Evolutionary conservation across 2,888 invertebrate genomes (phyloP).

Genomic region (Linyphia triangularis): DNA sequence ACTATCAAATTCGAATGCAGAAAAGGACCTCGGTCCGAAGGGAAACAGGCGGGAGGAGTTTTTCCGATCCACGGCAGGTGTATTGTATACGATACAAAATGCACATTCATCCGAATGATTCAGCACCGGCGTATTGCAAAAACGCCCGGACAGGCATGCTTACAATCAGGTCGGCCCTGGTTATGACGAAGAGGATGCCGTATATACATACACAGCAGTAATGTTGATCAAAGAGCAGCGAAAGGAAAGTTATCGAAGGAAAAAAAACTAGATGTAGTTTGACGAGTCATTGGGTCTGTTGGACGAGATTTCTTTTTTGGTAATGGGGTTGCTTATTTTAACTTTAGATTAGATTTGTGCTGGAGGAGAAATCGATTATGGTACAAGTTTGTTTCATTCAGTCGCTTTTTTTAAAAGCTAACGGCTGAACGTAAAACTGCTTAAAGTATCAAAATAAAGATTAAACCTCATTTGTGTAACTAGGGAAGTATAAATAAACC

Average conservation of each 20-base stretch:
- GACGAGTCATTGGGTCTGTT: constrained; percentile 65
- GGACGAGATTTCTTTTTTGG: constrained; percentile 13
- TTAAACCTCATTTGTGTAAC: too few species aligned
- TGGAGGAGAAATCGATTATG: too few species aligned
- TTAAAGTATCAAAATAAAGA: too few species aligned
- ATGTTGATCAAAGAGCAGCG: constrained; percentile 10
- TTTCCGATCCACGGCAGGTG: constrained; percentile 36
- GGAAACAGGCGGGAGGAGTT: not conserved
- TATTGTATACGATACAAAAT: not conserved
- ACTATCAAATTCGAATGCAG: not conserved
- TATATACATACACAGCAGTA: not conserved
- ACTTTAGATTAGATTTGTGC: not conserved
- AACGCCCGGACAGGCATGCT: constrained; percentile 35
- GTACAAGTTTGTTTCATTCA: too few species aligned
- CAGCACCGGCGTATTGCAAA: constrained; percentile 36
- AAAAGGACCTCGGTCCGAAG: not conserved
- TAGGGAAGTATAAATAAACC: too few species aligned
- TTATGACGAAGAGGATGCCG: not conserved
- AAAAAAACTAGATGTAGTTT: constrained; percentile 43
- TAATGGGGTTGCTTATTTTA: constrained; percentile 37
- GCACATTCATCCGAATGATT: constrained; percentile 21
- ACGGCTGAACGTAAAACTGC: too few species aligned
- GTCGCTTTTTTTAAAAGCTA: too few species aligned
- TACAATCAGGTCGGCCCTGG: not conserved
- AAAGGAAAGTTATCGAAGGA: not conserved